Percentiles rank a stretch among this genome's conserved stretches.
Evolutionary conservation across 2,113 vertebrate species (phyloP).

Genomic region (Thamnaconus septentrionalis): DNA sequence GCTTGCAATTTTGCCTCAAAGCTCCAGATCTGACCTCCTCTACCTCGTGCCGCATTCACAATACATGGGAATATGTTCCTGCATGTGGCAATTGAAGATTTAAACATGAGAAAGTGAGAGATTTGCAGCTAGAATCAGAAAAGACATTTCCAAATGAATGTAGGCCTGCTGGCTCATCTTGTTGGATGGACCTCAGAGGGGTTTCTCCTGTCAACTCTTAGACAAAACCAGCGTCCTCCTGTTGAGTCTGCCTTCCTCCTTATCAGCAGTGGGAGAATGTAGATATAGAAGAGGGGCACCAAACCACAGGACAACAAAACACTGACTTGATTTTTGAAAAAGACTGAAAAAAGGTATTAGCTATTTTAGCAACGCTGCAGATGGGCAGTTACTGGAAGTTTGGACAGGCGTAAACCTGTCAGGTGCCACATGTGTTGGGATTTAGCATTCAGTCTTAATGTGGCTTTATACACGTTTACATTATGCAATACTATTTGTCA

Average conservation of each 20-base stretch:
- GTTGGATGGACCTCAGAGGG: conserved; percentile 32
- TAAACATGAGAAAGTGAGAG: no score
- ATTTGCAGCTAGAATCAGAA: no score
- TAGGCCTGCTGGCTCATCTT: conserved; percentile 22
- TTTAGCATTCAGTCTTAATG: background rate
- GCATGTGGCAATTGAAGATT: background rate
- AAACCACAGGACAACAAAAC: conserved; percentile 11
- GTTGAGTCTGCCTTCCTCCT: conserved; percentile 40
- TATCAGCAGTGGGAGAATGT: conserved; percentile 26
- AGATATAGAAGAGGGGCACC: conserved; percentile 8
- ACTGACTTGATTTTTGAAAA: conserved; percentile 4
- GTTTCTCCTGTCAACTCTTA: conserved; percentile 18
- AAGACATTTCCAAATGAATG: background rate
- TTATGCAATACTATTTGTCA: background rate
- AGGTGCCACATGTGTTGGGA: background rate
- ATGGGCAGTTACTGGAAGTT: background rate
- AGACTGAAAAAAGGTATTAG: conserved; percentile 8
- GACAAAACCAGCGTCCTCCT: conserved; percentile 12
- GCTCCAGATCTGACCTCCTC: no score
- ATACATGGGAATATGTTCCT: background rate
- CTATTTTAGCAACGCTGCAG: conserved; percentile 9
- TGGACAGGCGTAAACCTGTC: background rate
- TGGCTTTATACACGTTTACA: background rate
- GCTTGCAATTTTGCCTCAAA: no score
- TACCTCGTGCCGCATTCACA: no score